These are phyloP conservation scores for Gracilinanus agilis DNA, from an alignment of 2,113 vertebrate genomes.

Conservation along the genomic window DNA sequence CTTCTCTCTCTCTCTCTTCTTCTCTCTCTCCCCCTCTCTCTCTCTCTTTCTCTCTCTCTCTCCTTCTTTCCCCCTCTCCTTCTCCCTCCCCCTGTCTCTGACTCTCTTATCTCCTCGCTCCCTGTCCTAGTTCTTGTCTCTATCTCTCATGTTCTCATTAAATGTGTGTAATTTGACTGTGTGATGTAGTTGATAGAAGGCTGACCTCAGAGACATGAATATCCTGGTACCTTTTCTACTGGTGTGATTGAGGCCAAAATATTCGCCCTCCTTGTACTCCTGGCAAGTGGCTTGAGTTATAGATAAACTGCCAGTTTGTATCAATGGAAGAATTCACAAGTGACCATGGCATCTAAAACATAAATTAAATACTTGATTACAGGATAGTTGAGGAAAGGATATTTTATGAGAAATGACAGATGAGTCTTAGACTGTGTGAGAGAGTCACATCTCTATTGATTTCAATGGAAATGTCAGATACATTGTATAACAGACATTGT, in stretches of 20 bases:
- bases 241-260: neutral
- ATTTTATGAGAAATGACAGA: slow-evolving; percentile 40
- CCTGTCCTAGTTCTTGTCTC: neutral
- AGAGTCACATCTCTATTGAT: slow-evolving; percentile 50
- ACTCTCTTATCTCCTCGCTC: neutral
- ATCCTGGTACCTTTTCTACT: neutral
- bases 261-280: neutral
- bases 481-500: slow-evolving; percentile 42
- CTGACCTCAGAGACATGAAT: neutral
- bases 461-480: slow-evolving; percentile 60
- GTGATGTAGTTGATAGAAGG: neutral
- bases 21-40: neutral
- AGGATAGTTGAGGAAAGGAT: slow-evolving; percentile 27
- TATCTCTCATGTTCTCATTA: neutral
- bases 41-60: too few relatives aligned
- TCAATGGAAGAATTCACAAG: neutral
- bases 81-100: too few relatives aligned
- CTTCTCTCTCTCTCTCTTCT: too few relatives aligned
- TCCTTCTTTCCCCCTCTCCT: too few relatives aligned
- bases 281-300: neutral
- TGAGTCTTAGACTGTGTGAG: slow-evolving; percentile 42
- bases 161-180: neutral
- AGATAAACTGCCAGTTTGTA: neutral
- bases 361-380: slow-evolving; percentile 49
- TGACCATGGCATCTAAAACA: slow-evolving; percentile 48